Evolutionary conservation across 1,140 invertebrate species (phyloP).

Genomic region (Stegodyphus dumicola): DNA sequence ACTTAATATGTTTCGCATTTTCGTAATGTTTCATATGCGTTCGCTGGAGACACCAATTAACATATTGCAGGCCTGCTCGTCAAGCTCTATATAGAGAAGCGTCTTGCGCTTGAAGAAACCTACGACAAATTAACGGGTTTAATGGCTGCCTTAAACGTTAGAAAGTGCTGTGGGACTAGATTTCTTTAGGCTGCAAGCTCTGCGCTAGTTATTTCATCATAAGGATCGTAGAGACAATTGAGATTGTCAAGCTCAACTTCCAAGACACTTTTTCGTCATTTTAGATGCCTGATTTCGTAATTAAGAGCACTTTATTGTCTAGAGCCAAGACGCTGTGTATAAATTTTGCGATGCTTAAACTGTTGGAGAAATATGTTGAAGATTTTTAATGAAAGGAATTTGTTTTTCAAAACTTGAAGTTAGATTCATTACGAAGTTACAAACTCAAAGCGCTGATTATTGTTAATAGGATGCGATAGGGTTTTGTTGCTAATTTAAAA

Average conservation of each 20-base stretch:
- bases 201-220: slow-evolving; percentile 8
- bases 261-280: slow-evolving; percentile 12
- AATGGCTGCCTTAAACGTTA: slow-evolving; percentile 46
- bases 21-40: slow-evolving; percentile 45
- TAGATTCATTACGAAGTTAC: slow-evolving; percentile 8
- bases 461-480: background rate
- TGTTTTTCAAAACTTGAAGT: background rate
- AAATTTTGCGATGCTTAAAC: slow-evolving; percentile 5
- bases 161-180: slow-evolving; percentile 12
- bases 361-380: background rate
- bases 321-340: background rate
- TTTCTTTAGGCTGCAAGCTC: background rate
- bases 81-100: slow-evolving; percentile 3
- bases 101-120: slow-evolving; percentile 6
- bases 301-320: background rate
- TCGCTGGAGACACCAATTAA: slow-evolving; percentile 52
- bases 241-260: slow-evolving; percentile 16
- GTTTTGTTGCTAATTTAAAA: background rate
- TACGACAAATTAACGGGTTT: slow-evolving; percentile 32
- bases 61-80: slow-evolving; percentile 23
- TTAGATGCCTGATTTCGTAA: slow-evolving; percentile 9
- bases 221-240: slow-evolving; percentile 26
- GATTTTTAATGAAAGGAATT: slow-evolving; percentile 18
- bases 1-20: slow-evolving; percentile 56
- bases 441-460: slow-evolving; percentile 3